Base-by-base conservation (phyloP, 2,888 invertebrate species). In the Epistrophella euchroma region DNA sequence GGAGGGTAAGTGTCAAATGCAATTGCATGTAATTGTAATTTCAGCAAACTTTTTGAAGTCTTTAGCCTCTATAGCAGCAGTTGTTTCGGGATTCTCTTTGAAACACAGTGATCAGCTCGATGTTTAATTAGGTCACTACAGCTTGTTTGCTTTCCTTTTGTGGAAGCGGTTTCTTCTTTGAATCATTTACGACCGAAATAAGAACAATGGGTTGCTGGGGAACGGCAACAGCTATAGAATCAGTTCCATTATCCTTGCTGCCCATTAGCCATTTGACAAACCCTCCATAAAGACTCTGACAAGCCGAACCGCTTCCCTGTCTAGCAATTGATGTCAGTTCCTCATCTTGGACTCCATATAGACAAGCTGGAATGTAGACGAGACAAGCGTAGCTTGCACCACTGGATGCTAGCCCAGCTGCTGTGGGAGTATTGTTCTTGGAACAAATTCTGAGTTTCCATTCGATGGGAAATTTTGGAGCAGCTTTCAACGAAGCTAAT, bases 351-450 rank as follows among this genome's bases (percentile, higher is more conserved):
- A 97, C 93, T 87, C 95, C 95, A 90, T 96, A 98, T 0, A 97
- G 92, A 88, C 94, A 94, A 0, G 97, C 96, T 75, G 99, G 92
- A 0, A 97, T 95, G 88, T 94, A 95, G 0, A 97, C 97, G 91
- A 99, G 93, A 91, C 98, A 98, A 3, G 99, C 99, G 92, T 98
- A 99, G 4, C 99, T 99, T 50, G 99, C 98, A 32, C 99, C 99
- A 77, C 99, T 99, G 1, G 99, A 99, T 0, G 99, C 99, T 62
- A 99, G 93, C 0, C 99, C 99, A 74, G 99, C 99, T 4, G 98
- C 98, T 4, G 99, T 99, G 13, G 99, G 99, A 91, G 99, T 99
- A 93, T 99, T 99, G 92, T 99, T 99, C 90, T 95, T 95, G 0
- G 98, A 98, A 91, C 96, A 96, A 89, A 98, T 95, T 88, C 96